A percentile compares a stretch with the other conserved stretches of the same genome.
These are phyloP conservation scores for Amyelois transitella DNA, from an alignment of 1,140 invertebrate genomes.

Conservation along the genomic window DNA sequence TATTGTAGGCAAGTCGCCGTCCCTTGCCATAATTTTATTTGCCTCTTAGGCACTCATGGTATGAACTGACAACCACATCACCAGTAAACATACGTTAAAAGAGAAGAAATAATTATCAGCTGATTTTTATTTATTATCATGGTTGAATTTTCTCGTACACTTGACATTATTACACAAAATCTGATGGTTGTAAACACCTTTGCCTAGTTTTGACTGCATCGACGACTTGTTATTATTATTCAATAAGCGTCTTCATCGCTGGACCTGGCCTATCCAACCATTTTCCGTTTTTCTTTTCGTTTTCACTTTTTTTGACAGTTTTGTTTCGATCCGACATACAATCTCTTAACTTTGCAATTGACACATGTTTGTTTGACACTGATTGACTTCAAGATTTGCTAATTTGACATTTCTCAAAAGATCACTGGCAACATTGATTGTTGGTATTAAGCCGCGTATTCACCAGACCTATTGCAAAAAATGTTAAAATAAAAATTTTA, in stretches of 20 bases:
- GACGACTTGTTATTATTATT: background rate
- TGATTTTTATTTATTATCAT: conserved; percentile 12
- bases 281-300: too few relatives aligned
- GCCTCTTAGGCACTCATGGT: conserved; percentile 12
- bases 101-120: conserved; percentile 5
- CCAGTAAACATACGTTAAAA: background rate
- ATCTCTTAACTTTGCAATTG: too few relatives aligned
- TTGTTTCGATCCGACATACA: too few relatives aligned
- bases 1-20: conserved; percentile 83
- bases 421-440: background rate
- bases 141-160: background rate
- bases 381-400: too few relatives aligned
- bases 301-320: too few relatives aligned
- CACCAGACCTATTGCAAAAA: too few relatives aligned
- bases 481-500: too few relatives aligned
- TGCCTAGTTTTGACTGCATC: background rate
- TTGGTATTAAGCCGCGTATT: too few relatives aligned
- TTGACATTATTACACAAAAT: background rate
- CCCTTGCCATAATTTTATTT: conserved; percentile 60
- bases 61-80: conserved; percentile 19
- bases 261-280: background rate
- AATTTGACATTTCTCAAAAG: background rate
- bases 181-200: background rate
- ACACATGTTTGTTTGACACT: too few relatives aligned
- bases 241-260: background rate